A percentile compares a stretch with the other conserved stretches of the same genome.
Evolutionary conservation across 1,140 invertebrate genomes (phyloP).

Genomic region (Triops longicaudatus): DNA sequence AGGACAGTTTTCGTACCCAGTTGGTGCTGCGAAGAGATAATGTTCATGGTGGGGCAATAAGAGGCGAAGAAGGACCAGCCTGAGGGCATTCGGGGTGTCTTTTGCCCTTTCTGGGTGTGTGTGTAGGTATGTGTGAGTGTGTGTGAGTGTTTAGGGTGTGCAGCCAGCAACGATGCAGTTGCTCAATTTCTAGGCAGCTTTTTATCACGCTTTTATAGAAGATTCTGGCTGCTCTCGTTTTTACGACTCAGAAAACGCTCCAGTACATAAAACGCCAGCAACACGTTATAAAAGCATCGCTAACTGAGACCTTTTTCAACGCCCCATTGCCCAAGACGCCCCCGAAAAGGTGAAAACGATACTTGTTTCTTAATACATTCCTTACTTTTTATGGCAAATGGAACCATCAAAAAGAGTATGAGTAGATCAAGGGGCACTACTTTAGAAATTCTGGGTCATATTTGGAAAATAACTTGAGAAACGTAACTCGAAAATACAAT

Average conservation of each 20-base stretch:
- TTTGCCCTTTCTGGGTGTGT: too few relatives aligned
- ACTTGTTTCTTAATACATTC: background rate
- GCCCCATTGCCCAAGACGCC: background rate
- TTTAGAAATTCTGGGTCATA: too few relatives aligned
- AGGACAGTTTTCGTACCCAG: background rate
- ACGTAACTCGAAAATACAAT: too few relatives aligned
- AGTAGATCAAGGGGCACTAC: too few relatives aligned
- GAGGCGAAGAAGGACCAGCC: background rate
- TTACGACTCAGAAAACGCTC: constrained; percentile 7
- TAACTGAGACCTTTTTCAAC: background rate
- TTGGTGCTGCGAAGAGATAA: constrained; percentile 6
- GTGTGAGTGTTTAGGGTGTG: too few relatives aligned
- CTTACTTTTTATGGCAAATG: too few relatives aligned
- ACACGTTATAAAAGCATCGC: background rate
- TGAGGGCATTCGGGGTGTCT: background rate
- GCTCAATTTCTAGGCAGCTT: constrained; percentile 13
- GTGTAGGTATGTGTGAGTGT: too few relatives aligned
- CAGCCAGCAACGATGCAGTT: background rate
- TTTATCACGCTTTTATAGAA: constrained; percentile 14
- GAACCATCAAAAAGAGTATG: too few relatives aligned
- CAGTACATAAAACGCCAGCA: constrained; percentile 11
- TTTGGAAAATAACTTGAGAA: too few relatives aligned
- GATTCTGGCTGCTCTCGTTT: constrained; percentile 5
- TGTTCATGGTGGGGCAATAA: constrained; percentile 2
- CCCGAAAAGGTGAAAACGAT: background rate